Conservation (phyloP, 35 echinoderm and acorn worm species). For the Ophiothrix spiculata region DNA sequence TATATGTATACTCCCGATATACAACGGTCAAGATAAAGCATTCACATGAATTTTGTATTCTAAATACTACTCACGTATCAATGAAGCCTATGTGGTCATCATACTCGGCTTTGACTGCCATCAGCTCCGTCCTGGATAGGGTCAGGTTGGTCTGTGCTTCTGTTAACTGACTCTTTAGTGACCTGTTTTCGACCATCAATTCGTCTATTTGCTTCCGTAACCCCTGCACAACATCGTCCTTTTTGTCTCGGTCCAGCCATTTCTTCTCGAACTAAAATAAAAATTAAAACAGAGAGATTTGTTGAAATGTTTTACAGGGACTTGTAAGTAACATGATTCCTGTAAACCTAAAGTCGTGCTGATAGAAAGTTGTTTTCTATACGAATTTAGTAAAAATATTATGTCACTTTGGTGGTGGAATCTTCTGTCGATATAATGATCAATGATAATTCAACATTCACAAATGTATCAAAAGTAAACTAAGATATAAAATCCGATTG, state of each 20-base stretch:
- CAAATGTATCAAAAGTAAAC: too few relatives aligned
- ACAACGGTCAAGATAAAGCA: too few relatives aligned
- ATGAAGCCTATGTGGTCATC: conserved; percentile 84
- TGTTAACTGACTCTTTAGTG: conserved; percentile 55
- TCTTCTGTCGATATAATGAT: background rate
- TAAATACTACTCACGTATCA: conserved; percentile 42
- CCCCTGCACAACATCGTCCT: conserved; percentile 62
- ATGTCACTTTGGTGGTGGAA: background rate
- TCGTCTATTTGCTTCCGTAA: conserved; percentile 65
- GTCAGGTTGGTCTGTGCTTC: conserved; percentile 81
- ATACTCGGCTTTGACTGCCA: conserved; percentile 70
- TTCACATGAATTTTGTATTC: too few relatives aligned
- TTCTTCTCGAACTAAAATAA: conserved; percentile 64
- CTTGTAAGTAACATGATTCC: background rate
- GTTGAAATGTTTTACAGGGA: background rate
- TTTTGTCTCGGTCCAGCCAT: conserved; percentile 60
- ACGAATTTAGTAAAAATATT: background rate
- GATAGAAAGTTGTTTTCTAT: background rate
- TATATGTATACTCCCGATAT: too few relatives aligned
- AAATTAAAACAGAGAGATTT: background rate
- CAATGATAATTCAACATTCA: background rate
- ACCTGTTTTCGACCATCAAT: conserved; percentile 70
- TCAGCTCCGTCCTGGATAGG: conserved; percentile 63
- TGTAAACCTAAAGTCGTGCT: too few relatives aligned
- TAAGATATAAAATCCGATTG: too few relatives aligned